Percentiles rank a stretch among this genome's conserved stretches.
Evolutionary conservation across 1,140 invertebrate genomes (phyloP).

Genomic region (Drosophila pectinifera): DNA sequence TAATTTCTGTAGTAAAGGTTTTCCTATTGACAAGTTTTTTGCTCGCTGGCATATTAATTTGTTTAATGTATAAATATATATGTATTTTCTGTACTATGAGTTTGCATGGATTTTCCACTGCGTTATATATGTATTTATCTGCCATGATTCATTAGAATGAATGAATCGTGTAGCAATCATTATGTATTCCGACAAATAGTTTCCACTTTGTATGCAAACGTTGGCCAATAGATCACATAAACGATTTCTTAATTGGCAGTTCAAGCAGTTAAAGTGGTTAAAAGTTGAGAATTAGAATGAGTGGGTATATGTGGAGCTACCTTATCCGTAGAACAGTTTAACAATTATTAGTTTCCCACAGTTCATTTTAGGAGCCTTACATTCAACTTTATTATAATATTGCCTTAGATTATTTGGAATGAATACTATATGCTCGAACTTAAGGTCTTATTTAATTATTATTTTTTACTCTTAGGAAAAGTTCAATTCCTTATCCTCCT

Average conservation of each 20-base stretch:
- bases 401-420: too few species aligned
- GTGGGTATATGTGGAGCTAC: too few species aligned
- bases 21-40: background rate
- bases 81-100: too few species aligned
- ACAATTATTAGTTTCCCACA: too few species aligned
- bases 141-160: slow-evolving; percentile 10
- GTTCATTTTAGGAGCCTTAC: background rate
- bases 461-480: background rate
- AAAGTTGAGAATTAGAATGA: too few species aligned
- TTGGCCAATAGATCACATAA: slow-evolving; percentile 28
- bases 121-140: background rate
- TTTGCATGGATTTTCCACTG: background rate
- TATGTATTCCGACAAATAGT: slow-evolving; percentile 26
- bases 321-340: too few species aligned
- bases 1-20: background rate
- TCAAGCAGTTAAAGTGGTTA: background rate
- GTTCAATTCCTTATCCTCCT: slow-evolving; percentile 6
- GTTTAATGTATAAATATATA: background rate
- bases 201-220: slow-evolving; percentile 26
- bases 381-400: background rate
- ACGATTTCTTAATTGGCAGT: slow-evolving; percentile 22
- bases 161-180: slow-evolving; percentile 23
- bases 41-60: background rate
- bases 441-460: background rate
- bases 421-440: too few species aligned